Evolutionary conservation across 2,113 vertebrate genomes (phyloP), one percentile per base, ranked within the genome.

Genomic region (Cololabis saira): DNA sequence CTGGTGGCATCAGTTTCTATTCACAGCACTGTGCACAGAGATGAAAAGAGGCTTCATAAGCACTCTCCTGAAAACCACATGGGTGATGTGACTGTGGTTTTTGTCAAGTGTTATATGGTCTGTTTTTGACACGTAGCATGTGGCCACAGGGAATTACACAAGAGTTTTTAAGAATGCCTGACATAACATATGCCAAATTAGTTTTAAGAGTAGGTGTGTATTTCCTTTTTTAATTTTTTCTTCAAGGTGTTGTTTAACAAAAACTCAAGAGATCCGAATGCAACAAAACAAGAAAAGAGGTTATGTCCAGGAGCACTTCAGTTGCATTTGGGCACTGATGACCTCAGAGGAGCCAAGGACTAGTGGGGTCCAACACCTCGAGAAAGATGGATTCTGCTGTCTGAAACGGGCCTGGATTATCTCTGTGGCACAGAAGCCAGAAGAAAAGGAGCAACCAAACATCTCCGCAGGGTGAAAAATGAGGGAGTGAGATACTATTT

Each of bases 391-490:
- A 93, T 94, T 88, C 81, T 0, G 43, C 81, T 80, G 84, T 78
- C 74, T n/a, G 61, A 82, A 91, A 91, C 87, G 79, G 83, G 76
- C 68, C 82, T 3, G 77, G 89, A 93, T 94, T 93, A 94, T 94
- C 92, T 94, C 89, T 81, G 65, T 74, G 58, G 83, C 82, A 65
- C 92, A 93, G 91, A 62, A 91, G 90, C 68, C 52, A 64, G 69
- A 82, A 89, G 89, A 90, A 92, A 90, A 79, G 82, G 85, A 84
- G 82, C 85, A 55, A 81, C 50, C 49, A 55, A 86, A 85, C 88
- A 87, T 91, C 83, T 87, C 83, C 50, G 84, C 73, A 76, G 73
- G 74, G 84, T 93, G 92, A 94, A 91, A 93, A 93, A 94, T 91
- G 91, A 93, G 89, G 70, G 54, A 72, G 82, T 19, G 48, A 85